Percentiles rank a stretch among this genome's conserved stretches.
phyloP scores from a whole-genome alignment of 2,888 invertebrate species.

The Punctoribates punctum region DNA sequence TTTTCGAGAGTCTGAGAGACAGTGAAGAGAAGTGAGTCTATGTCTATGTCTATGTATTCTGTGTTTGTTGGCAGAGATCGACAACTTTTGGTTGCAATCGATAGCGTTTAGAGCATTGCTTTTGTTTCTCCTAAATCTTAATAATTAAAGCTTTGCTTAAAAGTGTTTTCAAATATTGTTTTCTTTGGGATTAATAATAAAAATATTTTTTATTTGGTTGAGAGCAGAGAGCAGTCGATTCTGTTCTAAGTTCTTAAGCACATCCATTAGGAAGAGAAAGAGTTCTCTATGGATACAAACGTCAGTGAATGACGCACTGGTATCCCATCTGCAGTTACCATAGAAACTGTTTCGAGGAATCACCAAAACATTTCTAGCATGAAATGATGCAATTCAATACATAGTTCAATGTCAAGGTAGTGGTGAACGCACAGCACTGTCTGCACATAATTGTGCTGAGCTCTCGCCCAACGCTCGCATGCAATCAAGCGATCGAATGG shows the following conservation, averaged over 20 bases:
- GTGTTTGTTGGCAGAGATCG: no score
- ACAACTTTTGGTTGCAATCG: no score
- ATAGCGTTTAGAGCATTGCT: no score
- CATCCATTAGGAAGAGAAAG: constrained; percentile 34
- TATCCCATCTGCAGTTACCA: constrained; percentile 26
- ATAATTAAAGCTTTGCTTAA: no score
- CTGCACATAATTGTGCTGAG: no score
- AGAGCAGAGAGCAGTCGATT: background rate
- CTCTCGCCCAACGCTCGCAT: background rate
- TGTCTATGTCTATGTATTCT: no score
- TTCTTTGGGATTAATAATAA: no score
- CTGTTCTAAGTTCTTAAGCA: constrained; percentile 14
- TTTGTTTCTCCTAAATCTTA: no score
- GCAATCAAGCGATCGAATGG: no score
- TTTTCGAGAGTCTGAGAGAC: no score
- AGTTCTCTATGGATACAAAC: constrained; percentile 17
- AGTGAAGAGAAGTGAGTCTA: no score
- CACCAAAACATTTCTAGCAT: constrained; percentile 20
- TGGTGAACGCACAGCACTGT: constrained; percentile 9
- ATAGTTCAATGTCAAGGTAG: constrained; percentile 36
- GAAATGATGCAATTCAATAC: constrained; percentile 30
- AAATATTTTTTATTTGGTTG: background rate
- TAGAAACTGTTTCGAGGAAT: constrained; percentile 16
- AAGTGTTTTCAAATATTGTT: no score
- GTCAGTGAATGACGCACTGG: constrained; percentile 29